Evolutionary conservation across 2,797 vertebrate species (phyloP), one percentile per base, ranked within the genome.

Genomic region (Melanotaenia pygmaea): DNA sequence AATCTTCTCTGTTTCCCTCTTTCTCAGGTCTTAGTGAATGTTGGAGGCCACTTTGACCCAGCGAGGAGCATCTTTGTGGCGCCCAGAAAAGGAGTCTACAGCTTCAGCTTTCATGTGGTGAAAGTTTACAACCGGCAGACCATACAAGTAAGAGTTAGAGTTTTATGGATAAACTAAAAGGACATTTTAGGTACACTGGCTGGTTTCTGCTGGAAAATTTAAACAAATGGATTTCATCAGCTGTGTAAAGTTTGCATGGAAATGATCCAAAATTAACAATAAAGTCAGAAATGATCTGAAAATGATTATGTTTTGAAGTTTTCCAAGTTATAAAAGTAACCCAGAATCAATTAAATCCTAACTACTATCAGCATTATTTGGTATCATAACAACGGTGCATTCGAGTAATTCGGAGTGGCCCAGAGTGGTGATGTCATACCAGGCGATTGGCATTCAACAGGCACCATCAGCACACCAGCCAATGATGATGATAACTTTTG

Each of bases 111-210:
- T 81, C 94, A 95, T 6, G 94, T 95, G 38, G 95, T 95, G 68
- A 95, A 95, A 81, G 95, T 94, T 34, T 95, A 95, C 88, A 95
- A 95, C 82, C 86, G 95, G 38, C 95, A 95, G 81, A 95, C 94
- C 0, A 94, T 95, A 79, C 94, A 95, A 73, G 95, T 94, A 76
- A 85, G 88, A 64, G 6, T 11, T 22, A 1, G 26, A 20, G 4
- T 0, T 43, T 26, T n/a, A 51, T 7, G 22, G 10, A 0, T 18
- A 0, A 11, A n/a, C 0, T 22, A 0, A 1, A 12, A 0, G 35
- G 34, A 53, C 50, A 59, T 12, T 53, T 35, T 38, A 24, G 2
- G 0, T 5, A 26, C 10, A 20, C 16, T 35, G 0, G 12, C 34
- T 56, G 37, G 30, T 57, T 26, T 24, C 28, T 32, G 11, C 0